Evolutionary conservation across 1,140 invertebrate genomes (phyloP).

Genomic region (Phthorimaea operculella): DNA sequence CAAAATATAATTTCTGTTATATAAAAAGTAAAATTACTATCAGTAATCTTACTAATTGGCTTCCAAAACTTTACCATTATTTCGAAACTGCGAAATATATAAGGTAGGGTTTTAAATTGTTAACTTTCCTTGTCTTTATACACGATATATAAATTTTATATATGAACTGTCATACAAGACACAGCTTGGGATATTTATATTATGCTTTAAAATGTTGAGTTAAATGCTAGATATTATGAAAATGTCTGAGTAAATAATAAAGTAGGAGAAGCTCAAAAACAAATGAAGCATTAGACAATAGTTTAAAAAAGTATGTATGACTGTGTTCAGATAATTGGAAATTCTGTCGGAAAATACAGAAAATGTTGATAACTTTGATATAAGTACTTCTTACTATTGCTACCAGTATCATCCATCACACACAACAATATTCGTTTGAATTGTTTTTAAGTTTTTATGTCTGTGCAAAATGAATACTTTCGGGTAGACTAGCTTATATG

Average conservation of each 20-base stretch:
- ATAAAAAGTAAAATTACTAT: neutral
- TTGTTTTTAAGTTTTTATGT: too few species aligned
- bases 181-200: conserved; percentile 15
- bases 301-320: too few species aligned
- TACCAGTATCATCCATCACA: too few species aligned
- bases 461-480: too few species aligned
- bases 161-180: conserved; percentile 47
- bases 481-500: too few species aligned
- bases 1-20: neutral
- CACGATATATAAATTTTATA: conserved; percentile 53
- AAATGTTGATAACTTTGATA: too few species aligned
- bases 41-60: conserved; percentile 10
- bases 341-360: too few species aligned
- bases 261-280: too few species aligned
- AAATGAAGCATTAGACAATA: too few species aligned
- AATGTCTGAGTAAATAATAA: conserved; percentile 7
- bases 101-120: conserved; percentile 18
- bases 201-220: conserved; percentile 32
- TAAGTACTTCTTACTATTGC: too few species aligned
- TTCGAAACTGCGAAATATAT: conserved; percentile 27
- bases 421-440: too few species aligned
- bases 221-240: conserved; percentile 19
- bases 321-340: too few species aligned
- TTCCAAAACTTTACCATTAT: conserved; percentile 26
- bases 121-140: conserved; percentile 32